Evolutionary conservation across 2,888 invertebrate species (phyloP), one percentile per base, ranked within the genome.

Genomic region (Pollenia griseotomentosa): DNA sequence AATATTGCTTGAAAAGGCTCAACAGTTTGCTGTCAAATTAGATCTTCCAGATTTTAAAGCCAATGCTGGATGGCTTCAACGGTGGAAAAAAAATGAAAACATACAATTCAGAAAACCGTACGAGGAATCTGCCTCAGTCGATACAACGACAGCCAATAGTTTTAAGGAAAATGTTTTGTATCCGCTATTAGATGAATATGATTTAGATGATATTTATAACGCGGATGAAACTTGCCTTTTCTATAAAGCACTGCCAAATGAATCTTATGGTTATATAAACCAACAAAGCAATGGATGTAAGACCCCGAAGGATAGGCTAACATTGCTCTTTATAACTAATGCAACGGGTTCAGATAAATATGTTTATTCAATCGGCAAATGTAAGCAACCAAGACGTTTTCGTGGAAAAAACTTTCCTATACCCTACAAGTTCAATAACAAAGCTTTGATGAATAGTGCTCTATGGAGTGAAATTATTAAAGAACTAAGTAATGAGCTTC

Each of bases 361-460:
- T 44, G 42, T 74, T n/a, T 70, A 70, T 53, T 68, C 70, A 14
- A 53, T 70, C 3, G 70, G 70, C 12, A 70, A 53, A n/a, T 70
- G 33, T 19, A 70, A 40, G 9, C 70, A 70, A 51, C 70, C 53
- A 70, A 70, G 53, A 53, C 53, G 70, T 10, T 51, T 51, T 23
- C 53, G 40, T 51, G 51, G 48, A 48, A 75, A 75, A 63, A 75
- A 7, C 5, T 11, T 63, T 19, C 75, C 75, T 9, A 65, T 75
- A 42, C 33, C 75, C 9, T 75, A 75, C 19, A 75, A 61, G 33
- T 74, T 42, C 42, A 78, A 78, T 40, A 78, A 66, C 19, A 66
- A 66, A 42, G 77, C 77, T 11, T 78, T 68, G 78, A 78, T 68
- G 78, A 78, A 40, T 23, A 78, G 78, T 55, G 23, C 19, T 16